A percentile compares a stretch with the other conserved stretches of the same genome.
Conservation (phyloP, 2,797 vertebrate species). For the Amniataba percoides region DNA sequence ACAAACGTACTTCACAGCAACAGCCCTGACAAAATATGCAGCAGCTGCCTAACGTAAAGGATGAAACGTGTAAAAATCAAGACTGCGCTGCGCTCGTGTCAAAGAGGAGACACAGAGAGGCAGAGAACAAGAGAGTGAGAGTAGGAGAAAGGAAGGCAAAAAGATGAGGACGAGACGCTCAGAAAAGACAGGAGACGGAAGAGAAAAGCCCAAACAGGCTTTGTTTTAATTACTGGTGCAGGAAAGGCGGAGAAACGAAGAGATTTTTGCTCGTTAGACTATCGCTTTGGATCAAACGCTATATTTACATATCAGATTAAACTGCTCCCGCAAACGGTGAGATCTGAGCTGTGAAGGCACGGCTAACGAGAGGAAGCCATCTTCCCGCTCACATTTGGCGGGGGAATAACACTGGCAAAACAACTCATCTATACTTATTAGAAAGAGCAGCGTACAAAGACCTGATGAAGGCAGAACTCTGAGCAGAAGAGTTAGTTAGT, state of each 20-base stretch:
- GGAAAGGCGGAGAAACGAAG: conserved; percentile 86
- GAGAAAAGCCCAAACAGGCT: conserved; percentile 85
- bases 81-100: conserved; percentile 84
- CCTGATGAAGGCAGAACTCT: conserved; percentile 50
- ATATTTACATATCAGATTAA: conserved; percentile 98
- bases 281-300: conserved; percentile 89
- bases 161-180: conserved; percentile 50
- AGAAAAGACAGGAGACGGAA: conserved; percentile 49
- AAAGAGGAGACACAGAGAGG: conserved; percentile 84
- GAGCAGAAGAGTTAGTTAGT: conserved; percentile 60
- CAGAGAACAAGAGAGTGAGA: conserved; percentile 78
- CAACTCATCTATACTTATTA: conserved; percentile 69
- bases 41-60: conserved; percentile 87
- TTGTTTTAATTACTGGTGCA: conserved; percentile 91
- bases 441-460: conserved; percentile 60
- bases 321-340: conserved; percentile 88
- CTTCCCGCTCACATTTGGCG: conserved; percentile 68
- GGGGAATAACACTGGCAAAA: conserved; percentile 78
- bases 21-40: conserved; percentile 88
- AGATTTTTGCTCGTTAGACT: conserved; percentile 90
- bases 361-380: conserved; percentile 77
- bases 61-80: conserved; percentile 88
- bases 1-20: conserved; percentile 85
- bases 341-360: conserved; percentile 74
- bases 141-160: conserved; percentile 48